Evolutionary conservation across 2,113 vertebrate species (phyloP).

Genomic region (Ctenomys sociabilis): DNA sequence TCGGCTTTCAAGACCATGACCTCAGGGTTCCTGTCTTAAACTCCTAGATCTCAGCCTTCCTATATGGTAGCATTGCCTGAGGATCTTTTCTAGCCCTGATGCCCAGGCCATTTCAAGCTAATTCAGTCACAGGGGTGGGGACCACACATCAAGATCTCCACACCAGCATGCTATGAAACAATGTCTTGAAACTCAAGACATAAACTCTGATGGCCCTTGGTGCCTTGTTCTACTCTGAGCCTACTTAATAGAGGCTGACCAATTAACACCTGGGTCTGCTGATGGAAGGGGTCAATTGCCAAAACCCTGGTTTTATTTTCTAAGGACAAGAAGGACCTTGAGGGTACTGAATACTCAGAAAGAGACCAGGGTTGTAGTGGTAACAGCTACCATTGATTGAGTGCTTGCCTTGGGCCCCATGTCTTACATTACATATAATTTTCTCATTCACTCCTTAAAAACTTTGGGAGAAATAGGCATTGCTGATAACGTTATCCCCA

Average conservation of each 20-base stretch:
- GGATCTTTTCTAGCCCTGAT: background rate
- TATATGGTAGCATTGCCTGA: background rate
- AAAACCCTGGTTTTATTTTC: background rate
- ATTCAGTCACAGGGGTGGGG: background rate
- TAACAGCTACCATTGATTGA: background rate
- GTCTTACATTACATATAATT: background rate
- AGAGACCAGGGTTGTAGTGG: background rate
- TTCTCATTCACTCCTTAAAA: background rate
- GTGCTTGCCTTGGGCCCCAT: background rate
- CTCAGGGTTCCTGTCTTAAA: background rate
- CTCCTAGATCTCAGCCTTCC: background rate
- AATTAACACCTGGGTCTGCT: fast-evolving
- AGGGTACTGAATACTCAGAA: background rate
- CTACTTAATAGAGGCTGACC: background rate
- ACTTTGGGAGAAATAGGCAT: background rate
- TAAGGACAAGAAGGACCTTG: background rate
- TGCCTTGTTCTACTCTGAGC: background rate
- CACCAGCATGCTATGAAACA: background rate
- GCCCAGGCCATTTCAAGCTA: background rate
- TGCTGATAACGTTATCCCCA: background rate
- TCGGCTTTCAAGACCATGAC: background rate
- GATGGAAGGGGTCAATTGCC: background rate
- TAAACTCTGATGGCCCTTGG: background rate
- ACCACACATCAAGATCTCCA: background rate
- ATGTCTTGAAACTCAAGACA: background rate